Base-by-base conservation (phyloP, 2,113 vertebrate genomes). In the Dasyornis broadbenti region DNA sequence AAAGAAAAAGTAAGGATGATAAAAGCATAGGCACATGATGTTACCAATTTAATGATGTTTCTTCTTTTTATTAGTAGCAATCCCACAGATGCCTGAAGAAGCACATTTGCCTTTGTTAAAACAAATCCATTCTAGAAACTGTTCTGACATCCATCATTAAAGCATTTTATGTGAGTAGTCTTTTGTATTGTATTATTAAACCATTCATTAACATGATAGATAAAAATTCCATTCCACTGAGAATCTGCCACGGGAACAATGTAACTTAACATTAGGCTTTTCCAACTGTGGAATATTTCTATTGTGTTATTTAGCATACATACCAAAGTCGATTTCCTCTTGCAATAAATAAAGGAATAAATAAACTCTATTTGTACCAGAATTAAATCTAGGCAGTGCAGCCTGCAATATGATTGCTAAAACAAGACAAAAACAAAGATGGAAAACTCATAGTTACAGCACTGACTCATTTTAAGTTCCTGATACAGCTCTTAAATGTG, bases 131-230 rank as follows among this genome's bases (percentile, higher is more conserved):
- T 96, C 82, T 40, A 92, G 85, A 92, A 95, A 71, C 76, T 78
- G 69, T 68, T 96, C 92, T 89, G 94, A 93, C 90, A 96, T 93
- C 66, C 92, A 86, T 96, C 95, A 92, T 88, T 84, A 83, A 88
- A 93, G 44, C 49, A 78, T 71, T 95, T 96, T 94, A 96, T 90
- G 79, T 49, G 57, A 93, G 60, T 49, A 89, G 76, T 92, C 76
- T 95, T 90, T 95, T 90, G 94, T 84, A 92, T 82, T 86, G 90
- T 96, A 96, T 96, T 97, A 97, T 96, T 95, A 96, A 96, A 86
- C 92, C 88, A 94, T 95, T 94, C 92, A 93, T 97, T 96, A 96
- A 81, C 65, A n/a, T 70, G 30, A 71, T 92, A 97, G 90, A 96
- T 92, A 96, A 95, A 95, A 92, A 84, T 68, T 88, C 47, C 47